Evolutionary conservation across 2,113 vertebrate genomes (phyloP).

Genomic region (Nanorana parkeri): DNA sequence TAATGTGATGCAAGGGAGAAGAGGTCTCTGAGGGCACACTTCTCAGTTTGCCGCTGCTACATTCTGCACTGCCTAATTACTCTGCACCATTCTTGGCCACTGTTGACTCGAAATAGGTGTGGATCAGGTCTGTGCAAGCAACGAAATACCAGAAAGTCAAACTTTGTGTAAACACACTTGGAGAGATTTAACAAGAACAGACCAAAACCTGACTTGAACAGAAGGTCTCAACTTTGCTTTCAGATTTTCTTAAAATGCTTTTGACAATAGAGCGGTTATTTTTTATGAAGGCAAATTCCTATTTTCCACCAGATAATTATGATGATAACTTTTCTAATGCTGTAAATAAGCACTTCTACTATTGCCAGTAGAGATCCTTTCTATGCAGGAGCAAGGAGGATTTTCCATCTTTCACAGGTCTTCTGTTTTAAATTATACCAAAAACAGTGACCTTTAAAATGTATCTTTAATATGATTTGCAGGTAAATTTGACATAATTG

Average conservation of each 20-base stretch:
- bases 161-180: constrained; percentile 76
- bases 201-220: constrained; percentile 72
- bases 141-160: constrained; percentile 84
- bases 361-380: too few species aligned
- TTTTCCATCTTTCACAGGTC: too few species aligned
- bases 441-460: too few species aligned
- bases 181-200: constrained; percentile 73
- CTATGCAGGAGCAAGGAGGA: too few species aligned
- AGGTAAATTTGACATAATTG: too few species aligned
- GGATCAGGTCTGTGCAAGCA: constrained; percentile 88
- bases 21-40: constrained; percentile 70
- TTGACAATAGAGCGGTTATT: not conserved
- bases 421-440: too few species aligned
- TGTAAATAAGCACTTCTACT: too few species aligned
- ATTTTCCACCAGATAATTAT: too few species aligned
- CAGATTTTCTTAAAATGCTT: constrained; percentile 35
- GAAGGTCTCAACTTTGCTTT: constrained; percentile 51
- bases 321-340: too few species aligned
- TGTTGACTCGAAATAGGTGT: constrained; percentile 87
- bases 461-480: too few species aligned
- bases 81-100: constrained; percentile 70
- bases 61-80: constrained; percentile 64
- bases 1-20: constrained; percentile 75
- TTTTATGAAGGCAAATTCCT: not conserved
- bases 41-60: constrained; percentile 57